phyloP scores from a whole-genome alignment of 2,888 invertebrate species.

The Desoria tigrina region DNA sequence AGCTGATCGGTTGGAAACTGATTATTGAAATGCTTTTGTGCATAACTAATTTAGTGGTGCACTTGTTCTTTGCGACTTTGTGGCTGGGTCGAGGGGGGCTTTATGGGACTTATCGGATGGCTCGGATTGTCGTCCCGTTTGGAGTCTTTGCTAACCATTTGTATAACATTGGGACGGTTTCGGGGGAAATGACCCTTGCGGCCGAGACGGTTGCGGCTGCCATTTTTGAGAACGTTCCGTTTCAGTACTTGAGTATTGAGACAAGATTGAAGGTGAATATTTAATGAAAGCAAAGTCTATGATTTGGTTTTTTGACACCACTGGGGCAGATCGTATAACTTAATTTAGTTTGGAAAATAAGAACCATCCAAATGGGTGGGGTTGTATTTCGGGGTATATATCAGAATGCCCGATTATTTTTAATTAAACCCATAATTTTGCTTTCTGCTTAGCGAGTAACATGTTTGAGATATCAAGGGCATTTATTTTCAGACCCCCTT shows the following conservation, averaged over 20 bases:
- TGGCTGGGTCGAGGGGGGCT: slow-evolving; percentile 32
- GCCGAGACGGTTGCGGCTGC: slow-evolving; percentile 28
- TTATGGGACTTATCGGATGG: neutral
- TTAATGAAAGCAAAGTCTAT: too few relatives aligned
- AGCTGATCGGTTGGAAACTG: slow-evolving; percentile 34
- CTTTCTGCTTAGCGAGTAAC: too few relatives aligned
- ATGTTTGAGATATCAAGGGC: too few relatives aligned
- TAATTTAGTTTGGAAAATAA: too few relatives aligned
- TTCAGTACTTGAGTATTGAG: slow-evolving; percentile 27
- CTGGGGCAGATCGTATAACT: too few relatives aligned
- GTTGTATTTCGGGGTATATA: too few relatives aligned
- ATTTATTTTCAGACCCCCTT: too few relatives aligned
- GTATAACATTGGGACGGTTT: slow-evolving; percentile 28
- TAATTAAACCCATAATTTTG: too few relatives aligned
- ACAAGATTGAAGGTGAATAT: slow-evolving; percentile 29
- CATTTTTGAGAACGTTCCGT: slow-evolving; percentile 28
- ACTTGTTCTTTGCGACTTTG: slow-evolving; percentile 34
- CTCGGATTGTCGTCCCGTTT: slow-evolving; percentile 27
- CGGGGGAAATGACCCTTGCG: slow-evolving; percentile 26
- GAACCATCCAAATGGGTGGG: too few relatives aligned
- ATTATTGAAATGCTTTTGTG: slow-evolving; percentile 32
- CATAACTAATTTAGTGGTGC: slow-evolving; percentile 33
- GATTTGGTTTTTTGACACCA: too few relatives aligned
- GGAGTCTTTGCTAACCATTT: slow-evolving; percentile 32
- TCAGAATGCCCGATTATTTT: too few relatives aligned